Percentiles rank a stretch among this genome's conserved stretches.
Conservation (phyloP, 2,113 vertebrate species). For the Vanacampus margaritifer region DNA sequence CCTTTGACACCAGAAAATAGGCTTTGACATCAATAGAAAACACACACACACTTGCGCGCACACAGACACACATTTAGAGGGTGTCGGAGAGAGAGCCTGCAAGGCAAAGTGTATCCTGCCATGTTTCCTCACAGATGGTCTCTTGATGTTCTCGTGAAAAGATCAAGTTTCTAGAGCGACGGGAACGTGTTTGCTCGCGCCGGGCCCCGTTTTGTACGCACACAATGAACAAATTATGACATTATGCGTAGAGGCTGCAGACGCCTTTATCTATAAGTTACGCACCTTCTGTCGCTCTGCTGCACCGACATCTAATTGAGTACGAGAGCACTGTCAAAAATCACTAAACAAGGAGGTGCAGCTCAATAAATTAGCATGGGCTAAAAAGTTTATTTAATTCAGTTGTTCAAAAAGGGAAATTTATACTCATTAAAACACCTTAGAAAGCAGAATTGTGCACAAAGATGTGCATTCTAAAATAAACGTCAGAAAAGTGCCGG, state of each 20-base stretch:
- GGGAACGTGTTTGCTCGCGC: conserved; percentile 23
- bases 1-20: conserved; percentile 74
- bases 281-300: neutral
- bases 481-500: too few species aligned
- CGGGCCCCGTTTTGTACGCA: conserved; percentile 11
- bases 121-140: conserved; percentile 69
- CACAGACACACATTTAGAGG: conserved; percentile 30
- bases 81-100: conserved; percentile 46
- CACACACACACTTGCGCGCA: conserved; percentile 28
- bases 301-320: too few species aligned
- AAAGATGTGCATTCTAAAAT: too few species aligned
- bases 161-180: conserved; percentile 63
- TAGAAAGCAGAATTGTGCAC: too few species aligned
- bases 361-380: too few species aligned
- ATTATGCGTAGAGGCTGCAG: neutral
- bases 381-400: too few species aligned
- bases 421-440: too few species aligned
- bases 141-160: conserved; percentile 52
- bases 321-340: too few species aligned
- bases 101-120: conserved; percentile 60
- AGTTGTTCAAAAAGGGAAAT: too few species aligned
- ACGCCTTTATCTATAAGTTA: neutral
- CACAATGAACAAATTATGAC: conserved; percentile 13
- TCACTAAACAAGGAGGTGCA: too few species aligned
- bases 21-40: conserved; percentile 56